These are phyloP conservation scores for Ischnus inquisitorius DNA, from an alignment of 2,888 invertebrate genomes.

Conservation along the genomic window DNA sequence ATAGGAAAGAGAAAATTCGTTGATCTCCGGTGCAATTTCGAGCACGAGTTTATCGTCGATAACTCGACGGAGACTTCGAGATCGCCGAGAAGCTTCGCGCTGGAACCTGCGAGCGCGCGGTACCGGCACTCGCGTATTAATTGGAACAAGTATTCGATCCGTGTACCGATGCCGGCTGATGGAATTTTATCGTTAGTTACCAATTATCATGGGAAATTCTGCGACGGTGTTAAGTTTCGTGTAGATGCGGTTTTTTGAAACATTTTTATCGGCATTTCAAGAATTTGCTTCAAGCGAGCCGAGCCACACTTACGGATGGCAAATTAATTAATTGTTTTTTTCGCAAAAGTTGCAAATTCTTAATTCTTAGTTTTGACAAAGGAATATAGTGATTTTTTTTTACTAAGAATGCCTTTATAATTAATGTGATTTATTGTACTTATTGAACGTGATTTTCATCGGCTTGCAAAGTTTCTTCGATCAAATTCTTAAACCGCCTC, in stretches of 20 bases:
- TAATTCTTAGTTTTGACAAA: too few relatives aligned
- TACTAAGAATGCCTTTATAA: too few relatives aligned
- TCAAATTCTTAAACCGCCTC: background rate
- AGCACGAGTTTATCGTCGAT: conserved; percentile 51
- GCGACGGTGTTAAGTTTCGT: background rate
- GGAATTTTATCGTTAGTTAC: conserved; percentile 17
- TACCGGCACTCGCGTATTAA: conserved; percentile 39
- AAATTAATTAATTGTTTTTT: too few relatives aligned
- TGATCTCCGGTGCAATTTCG: conserved; percentile 39
- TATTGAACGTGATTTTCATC: too few relatives aligned
- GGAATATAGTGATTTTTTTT: too few relatives aligned
- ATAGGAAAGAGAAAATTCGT: conserved; percentile 28
- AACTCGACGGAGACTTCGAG: conserved; percentile 13
- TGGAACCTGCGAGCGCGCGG: conserved; percentile 16
- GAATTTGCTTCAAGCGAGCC: background rate
- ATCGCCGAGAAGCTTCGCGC: conserved; percentile 20
- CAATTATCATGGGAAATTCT: conserved; percentile 38
- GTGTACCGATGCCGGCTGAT: background rate
- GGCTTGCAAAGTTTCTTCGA: background rate
- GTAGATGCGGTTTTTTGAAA: background rate
- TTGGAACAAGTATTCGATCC: conserved; percentile 29
- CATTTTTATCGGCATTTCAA: background rate
- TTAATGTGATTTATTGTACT: too few relatives aligned
- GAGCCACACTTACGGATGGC: background rate
- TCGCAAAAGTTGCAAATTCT: background rate